phyloP scores from a whole-genome alignment of 2,888 invertebrate species.

The Drosophila multiciliata region DNA sequence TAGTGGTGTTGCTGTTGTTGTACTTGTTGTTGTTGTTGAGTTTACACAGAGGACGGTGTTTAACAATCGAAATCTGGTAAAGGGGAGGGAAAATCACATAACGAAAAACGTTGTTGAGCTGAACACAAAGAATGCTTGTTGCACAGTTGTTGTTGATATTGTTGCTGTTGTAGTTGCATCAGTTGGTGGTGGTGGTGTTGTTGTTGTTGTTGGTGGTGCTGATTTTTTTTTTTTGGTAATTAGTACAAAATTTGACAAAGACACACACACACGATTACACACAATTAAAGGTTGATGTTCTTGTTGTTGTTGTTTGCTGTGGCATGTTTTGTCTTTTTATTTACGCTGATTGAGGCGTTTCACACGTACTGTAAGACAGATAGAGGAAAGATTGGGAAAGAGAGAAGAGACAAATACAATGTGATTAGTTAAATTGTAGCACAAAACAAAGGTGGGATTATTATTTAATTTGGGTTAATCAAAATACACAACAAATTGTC shows the following conservation, averaged over 20 bases:
- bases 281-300: constrained; percentile 52
- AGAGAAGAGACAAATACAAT: constrained; percentile 68
- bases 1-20: constrained; percentile 36
- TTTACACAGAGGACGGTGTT: constrained; percentile 42
- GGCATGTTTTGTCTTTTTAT: constrained; percentile 75
- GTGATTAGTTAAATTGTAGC: constrained; percentile 68
- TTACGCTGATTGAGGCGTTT: constrained; percentile 92
- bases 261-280: constrained; percentile 59
- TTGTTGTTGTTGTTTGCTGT: constrained; percentile 49
- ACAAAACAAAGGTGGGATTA: constrained; percentile 25
- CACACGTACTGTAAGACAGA: constrained; percentile 93
- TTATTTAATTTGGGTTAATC: constrained; percentile 45
- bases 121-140: constrained; percentile 51
- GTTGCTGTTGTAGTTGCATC: constrained; percentile 42
- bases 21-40: constrained; percentile 38
- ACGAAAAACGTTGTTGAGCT: constrained; percentile 34
- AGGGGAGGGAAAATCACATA: constrained; percentile 29
- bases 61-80: constrained; percentile 24
- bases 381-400: constrained; percentile 44
- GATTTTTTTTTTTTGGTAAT: constrained; percentile 51
- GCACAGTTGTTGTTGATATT: constrained; percentile 31
- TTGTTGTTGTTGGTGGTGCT: constrained; percentile 34
- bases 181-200: constrained; percentile 39
- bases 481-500: constrained; percentile 47
- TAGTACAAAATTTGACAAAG: constrained; percentile 61